Evolutionary conservation across 2,113 vertebrate genomes (phyloP).

Genomic region (Willisornis vidua): DNA sequence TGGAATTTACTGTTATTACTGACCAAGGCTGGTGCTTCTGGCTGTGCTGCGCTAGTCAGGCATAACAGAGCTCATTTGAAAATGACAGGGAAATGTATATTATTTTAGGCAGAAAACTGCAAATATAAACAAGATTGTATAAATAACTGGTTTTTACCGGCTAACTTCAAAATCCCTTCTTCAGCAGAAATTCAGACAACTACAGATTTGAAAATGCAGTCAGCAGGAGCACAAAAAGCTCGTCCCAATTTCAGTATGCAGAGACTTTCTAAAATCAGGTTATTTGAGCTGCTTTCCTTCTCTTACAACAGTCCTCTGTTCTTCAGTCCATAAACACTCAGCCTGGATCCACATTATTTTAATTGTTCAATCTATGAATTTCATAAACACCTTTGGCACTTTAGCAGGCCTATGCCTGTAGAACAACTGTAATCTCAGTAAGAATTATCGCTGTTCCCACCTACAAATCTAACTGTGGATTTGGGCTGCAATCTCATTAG

Average conservation of each 20-base stretch:
- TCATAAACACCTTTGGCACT: neutral
- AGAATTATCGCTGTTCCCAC: neutral
- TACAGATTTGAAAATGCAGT: neutral
- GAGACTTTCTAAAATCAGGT: neutral
- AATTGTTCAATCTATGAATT: neutral
- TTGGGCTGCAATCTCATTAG: neutral
- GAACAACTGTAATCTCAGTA: neutral
- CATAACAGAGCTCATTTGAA: neutral
- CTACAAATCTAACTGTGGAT: neutral
- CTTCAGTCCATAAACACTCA: neutral
- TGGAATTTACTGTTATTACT: neutral
- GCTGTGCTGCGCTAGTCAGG: neutral
- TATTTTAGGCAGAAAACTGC: neutral
- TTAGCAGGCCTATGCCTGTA: neutral
- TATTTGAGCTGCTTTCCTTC: neutral
- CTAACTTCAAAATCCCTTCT: neutral
- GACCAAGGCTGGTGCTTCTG: neutral
- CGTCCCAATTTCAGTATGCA: neutral
- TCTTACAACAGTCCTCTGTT: neutral
- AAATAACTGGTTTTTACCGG: neutral
- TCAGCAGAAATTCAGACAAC: neutral
- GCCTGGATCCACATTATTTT: neutral
- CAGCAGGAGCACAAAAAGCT: neutral
- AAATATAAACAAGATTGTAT: neutral
- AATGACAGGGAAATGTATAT: neutral